A percentile compares a stretch with the other conserved stretches of the same genome.
Conservation (phyloP, 2,113 vertebrate genomes). For the Corythoichthys haematopterus region DNA sequence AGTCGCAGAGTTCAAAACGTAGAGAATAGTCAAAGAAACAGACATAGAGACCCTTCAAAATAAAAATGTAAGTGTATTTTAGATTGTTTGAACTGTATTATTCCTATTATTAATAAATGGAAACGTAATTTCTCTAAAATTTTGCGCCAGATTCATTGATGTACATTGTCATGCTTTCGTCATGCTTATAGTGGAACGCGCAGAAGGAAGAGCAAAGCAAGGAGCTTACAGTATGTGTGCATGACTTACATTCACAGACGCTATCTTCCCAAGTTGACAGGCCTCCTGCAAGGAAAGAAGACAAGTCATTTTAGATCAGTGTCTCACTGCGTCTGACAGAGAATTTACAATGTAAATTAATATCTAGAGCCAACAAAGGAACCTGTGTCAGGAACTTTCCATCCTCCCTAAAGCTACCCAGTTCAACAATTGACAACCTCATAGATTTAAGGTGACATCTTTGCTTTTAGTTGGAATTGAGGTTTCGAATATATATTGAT, state of each 20-base stretch:
- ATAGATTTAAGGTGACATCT: slow-evolving; percentile 21
- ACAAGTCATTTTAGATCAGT: slow-evolving; percentile 28
- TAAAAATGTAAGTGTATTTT: neutral
- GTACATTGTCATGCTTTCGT: neutral
- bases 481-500: slow-evolving; percentile 49
- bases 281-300: slow-evolving; percentile 62
- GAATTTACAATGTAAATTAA: slow-evolving; percentile 29
- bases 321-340: slow-evolving; percentile 14
- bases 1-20: no score
- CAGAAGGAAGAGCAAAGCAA: slow-evolving; percentile 11
- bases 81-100: neutral
- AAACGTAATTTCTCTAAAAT: neutral
- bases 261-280: slow-evolving; percentile 67
- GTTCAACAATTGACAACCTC: slow-evolving; percentile 38
- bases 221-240: neutral
- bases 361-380: slow-evolving; percentile 29
- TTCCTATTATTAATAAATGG: neutral
- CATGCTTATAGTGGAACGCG: neutral
- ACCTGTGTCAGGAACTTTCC: slow-evolving; percentile 22
- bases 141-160: neutral
- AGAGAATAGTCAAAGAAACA: neutral
- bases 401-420: slow-evolving; percentile 33
- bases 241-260: slow-evolving; percentile 64
- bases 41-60: no score
- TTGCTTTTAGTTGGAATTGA: slow-evolving; percentile 34